Evolutionary conservation across 1,140 invertebrate species (phyloP).

Genomic region (Drosophila rufa): DNA sequence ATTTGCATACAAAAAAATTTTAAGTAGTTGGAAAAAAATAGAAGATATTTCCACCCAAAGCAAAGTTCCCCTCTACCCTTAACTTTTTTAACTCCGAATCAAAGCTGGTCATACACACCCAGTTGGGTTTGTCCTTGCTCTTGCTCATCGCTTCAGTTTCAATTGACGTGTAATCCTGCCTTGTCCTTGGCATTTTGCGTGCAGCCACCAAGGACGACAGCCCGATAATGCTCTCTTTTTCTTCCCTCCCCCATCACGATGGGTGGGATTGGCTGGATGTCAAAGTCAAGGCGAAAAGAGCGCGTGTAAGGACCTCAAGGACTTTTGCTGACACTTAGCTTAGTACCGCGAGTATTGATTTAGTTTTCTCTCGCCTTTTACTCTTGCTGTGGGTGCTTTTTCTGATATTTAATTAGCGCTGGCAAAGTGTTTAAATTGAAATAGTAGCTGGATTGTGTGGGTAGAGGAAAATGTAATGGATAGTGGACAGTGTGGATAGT

Average conservation of each 20-base stretch:
- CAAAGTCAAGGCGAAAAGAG: slow-evolving; percentile 77
- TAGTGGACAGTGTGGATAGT: background rate
- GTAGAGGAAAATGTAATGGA: background rate
- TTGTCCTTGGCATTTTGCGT: slow-evolving; percentile 78
- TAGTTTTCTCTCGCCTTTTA: slow-evolving; percentile 48
- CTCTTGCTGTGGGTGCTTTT: background rate
- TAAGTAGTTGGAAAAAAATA: slow-evolving; percentile 67
- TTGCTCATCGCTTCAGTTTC: slow-evolving; percentile 51
- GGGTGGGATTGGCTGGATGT: slow-evolving; percentile 57
- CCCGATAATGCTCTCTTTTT: slow-evolving; percentile 54
- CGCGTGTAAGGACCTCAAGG: slow-evolving; percentile 66
- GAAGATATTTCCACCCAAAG: slow-evolving; percentile 14
- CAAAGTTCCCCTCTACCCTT: background rate
- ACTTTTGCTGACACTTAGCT: slow-evolving; percentile 52
- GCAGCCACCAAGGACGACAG: slow-evolving; percentile 62
- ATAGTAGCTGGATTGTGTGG: slow-evolving; percentile 27
- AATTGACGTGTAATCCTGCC: slow-evolving; percentile 82
- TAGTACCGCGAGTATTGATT: slow-evolving; percentile 70
- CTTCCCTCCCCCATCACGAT: slow-evolving; percentile 1
- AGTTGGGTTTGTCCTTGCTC: slow-evolving; percentile 62
- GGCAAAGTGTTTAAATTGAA: slow-evolving; percentile 60
- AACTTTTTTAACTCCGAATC: slow-evolving; percentile 23
- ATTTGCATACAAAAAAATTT: slow-evolving; percentile 72
- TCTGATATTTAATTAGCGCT: slow-evolving; percentile 70
- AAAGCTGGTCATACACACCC: slow-evolving; percentile 49